Evolutionary conservation across 2,113 vertebrate species (phyloP).

Genomic region (Carassius carassius): DNA sequence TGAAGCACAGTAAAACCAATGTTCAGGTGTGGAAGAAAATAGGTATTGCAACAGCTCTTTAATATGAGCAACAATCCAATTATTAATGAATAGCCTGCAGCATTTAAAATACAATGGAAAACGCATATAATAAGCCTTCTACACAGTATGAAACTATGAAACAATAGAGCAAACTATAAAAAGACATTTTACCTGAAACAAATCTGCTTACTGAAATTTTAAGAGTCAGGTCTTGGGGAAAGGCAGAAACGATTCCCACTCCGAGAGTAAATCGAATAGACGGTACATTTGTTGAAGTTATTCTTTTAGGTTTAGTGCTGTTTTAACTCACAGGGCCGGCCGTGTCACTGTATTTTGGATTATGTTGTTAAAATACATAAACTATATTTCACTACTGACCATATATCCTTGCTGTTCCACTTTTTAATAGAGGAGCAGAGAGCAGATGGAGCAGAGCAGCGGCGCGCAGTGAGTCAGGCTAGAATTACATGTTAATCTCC

Average conservation of each 20-base stretch:
- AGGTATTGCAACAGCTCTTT: background rate
- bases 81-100: background rate
- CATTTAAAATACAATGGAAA: background rate
- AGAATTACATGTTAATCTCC: background rate
- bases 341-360: background rate
- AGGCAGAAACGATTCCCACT: too few relatives aligned
- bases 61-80: background rate
- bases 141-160: background rate
- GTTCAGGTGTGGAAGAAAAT: too few relatives aligned
- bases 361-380: background rate
- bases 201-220: background rate
- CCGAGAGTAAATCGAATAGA: too few relatives aligned
- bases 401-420: background rate
- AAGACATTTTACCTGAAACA: background rate
- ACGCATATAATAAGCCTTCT: background rate
- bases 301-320: too few relatives aligned
- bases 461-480: background rate
- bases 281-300: too few relatives aligned
- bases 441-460: constrained; percentile 15
- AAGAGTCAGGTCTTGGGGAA: background rate
- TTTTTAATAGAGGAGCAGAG: constrained; percentile 53
- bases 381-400: background rate
- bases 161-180: background rate
- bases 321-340: background rate
- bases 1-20: too few relatives aligned